Evolutionary conservation across 2,888 invertebrate genomes (phyloP), one percentile per base, ranked within the genome.

Genomic region (Sphaerophoria taeniata): DNA sequence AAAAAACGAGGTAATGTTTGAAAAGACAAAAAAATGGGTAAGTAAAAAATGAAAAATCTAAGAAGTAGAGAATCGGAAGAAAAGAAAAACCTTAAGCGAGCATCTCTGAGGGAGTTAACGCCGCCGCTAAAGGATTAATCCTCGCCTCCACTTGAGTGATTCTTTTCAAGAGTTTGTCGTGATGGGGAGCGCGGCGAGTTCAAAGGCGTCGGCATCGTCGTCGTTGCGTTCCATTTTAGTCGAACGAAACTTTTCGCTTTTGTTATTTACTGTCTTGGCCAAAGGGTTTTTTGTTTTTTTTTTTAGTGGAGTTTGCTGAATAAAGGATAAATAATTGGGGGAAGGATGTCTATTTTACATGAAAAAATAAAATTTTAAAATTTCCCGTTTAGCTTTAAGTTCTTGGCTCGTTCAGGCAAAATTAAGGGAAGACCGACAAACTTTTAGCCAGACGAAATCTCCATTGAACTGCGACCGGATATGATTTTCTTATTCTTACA

Each of bases 121-220:
- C 71, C 84, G 80, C 71, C 71, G 60, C 80, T 80, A 84, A 84
- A 75, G 80, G 75, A 84, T 84, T 84, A 84, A 84, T 84, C 80
- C 80, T 56, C 80, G 84, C 79, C 75, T 75, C 51, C 84, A 72
- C 67, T 76, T 80, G 80, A 80, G 75, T 80, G 84, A 84, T 84
- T 84, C 71, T 80, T 75, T 69, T 56, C 63, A 65, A 53, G 33
- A 16, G 49, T 36, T n/a, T 43, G n/a, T 12, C 36, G 16, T n/a
- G 11, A 2, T 2, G 1, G 1, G 24, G 24, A 24, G 24, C 1
- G 24, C 24, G 24, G n/a, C n/a, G n/a, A n/a, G n/a, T n/a, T n/a
- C n/a, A n/a, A 24, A 24, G 24, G 24, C 24, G 24, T 24, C 24
- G 24, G 24, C 53, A 14, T n/a, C 69, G 14, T 43, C 43, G 3